phyloP scores from a whole-genome alignment of 2,797 vertebrate species.

The Silurus lanzhouensis region DNA sequence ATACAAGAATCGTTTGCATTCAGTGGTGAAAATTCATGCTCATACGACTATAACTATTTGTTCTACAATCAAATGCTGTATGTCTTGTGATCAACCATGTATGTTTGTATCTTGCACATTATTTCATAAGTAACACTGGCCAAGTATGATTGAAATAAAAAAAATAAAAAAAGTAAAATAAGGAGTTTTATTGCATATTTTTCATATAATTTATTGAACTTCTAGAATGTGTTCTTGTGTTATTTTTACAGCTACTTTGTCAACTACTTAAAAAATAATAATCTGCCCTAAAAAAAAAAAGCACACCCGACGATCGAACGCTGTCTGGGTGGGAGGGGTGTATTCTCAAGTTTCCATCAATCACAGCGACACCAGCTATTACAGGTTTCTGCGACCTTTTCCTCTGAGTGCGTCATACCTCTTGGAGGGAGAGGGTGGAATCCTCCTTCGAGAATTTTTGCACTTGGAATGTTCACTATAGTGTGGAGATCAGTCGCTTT shows the following conservation, averaged over 20 bases:
- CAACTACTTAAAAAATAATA: background rate
- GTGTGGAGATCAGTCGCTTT: no score
- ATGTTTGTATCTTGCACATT: slow-evolving; percentile 56
- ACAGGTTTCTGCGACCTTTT: background rate
- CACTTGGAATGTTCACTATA: background rate
- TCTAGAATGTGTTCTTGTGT: background rate
- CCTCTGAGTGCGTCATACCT: background rate
- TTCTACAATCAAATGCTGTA: slow-evolving; percentile 49
- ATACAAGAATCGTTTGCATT: background rate
- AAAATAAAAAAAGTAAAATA: slow-evolving; percentile 54
- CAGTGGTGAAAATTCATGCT: background rate
- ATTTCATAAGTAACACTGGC: slow-evolving; percentile 55
- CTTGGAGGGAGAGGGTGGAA: background rate
- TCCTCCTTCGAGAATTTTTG: background rate
- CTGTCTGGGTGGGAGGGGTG: background rate
- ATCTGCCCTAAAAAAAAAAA: no score
- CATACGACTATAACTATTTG: slow-evolving; percentile 15
- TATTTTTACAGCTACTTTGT: background rate
- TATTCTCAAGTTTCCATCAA: no score
- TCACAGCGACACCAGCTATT: background rate
- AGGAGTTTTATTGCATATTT: background rate
- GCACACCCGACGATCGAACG: background rate
- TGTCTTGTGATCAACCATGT: slow-evolving; percentile 41
- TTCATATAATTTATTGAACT: background rate
- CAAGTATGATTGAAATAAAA: slow-evolving; percentile 48